phyloP scores from a whole-genome alignment of 2,797 vertebrate species.

The Myotis vivesi region DNA sequence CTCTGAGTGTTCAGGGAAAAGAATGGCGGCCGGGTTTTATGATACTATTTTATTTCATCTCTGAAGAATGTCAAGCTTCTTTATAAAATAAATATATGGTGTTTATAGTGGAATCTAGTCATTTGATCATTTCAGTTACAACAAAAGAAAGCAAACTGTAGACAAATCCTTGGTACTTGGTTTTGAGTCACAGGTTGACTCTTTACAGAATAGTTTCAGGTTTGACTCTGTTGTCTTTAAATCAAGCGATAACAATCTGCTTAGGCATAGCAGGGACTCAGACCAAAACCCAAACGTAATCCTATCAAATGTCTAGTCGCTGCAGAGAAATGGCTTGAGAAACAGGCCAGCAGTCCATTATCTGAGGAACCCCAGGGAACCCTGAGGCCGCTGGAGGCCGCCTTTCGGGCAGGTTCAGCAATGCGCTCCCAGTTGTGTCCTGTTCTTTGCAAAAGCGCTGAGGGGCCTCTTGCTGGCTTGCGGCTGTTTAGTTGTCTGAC shows the following conservation, averaged over 20 bases:
- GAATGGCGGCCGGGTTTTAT: slow-evolving; percentile 68
- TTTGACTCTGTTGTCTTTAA: slow-evolving; percentile 84
- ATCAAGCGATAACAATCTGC: slow-evolving; percentile 84
- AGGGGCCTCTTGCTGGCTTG: slow-evolving; percentile 60
- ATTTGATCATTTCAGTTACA: slow-evolving; percentile 81
- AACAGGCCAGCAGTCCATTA: slow-evolving; percentile 80
- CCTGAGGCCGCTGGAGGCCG: no score
- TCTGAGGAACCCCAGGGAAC: slow-evolving; percentile 74
- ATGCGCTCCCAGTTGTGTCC: no score
- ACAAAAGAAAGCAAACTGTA: slow-evolving; percentile 79
- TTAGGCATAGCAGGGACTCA: slow-evolving; percentile 80
- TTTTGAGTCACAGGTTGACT: slow-evolving; percentile 83
- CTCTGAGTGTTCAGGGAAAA: slow-evolving; percentile 77
- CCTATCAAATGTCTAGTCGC: slow-evolving; percentile 85
- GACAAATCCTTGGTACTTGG: slow-evolving; percentile 73
- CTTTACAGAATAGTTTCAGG: slow-evolving; percentile 80
- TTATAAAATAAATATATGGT: slow-evolving; percentile 78
- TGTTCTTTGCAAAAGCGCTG: no score
- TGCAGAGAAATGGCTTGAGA: slow-evolving; percentile 81
- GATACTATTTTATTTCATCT: slow-evolving; percentile 66
- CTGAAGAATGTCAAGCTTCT: slow-evolving; percentile 73
- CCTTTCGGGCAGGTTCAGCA: no score
- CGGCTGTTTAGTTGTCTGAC: slow-evolving; percentile 60
- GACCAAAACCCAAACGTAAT: slow-evolving; percentile 84
- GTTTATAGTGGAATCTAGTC: slow-evolving; percentile 84